Percentiles rank a stretch among this genome's conserved stretches.
Conservation (phyloP, 2,113 vertebrate genomes). For the Oryzias woworae region DNA sequence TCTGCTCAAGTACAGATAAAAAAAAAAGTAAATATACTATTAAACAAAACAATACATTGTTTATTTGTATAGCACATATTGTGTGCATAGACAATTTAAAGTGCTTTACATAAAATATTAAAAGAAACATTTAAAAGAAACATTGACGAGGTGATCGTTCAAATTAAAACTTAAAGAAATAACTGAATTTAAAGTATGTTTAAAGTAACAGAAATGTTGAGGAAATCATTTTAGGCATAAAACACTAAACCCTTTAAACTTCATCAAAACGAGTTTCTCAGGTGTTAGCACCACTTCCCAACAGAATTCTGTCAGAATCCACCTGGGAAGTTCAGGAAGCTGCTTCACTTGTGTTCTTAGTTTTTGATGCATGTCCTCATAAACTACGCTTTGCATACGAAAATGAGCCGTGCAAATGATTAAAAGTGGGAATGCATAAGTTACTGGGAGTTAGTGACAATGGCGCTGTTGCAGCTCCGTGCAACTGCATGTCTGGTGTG, state of each 20-base stretch:
- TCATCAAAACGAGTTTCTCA: conserved; percentile 25
- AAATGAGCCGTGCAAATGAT: conserved; percentile 45
- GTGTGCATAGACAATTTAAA: too few relatives aligned
- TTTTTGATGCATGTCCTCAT: conserved; percentile 33
- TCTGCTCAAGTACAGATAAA: background rate
- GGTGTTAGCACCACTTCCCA: conserved; percentile 21
- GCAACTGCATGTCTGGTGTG: conserved; percentile 15
- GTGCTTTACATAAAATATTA: too few relatives aligned
- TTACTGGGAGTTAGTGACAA: conserved; percentile 33
- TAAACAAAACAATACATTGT: conserved; percentile 1
- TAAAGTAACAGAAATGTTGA: background rate
- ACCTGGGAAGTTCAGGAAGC: conserved; percentile 4
- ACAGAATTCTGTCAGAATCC: conserved; percentile 35
- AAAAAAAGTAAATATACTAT: conserved; percentile 9
- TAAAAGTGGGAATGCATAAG: conserved; percentile 38
- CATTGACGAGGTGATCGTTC: too few relatives aligned
- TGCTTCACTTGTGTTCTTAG: background rate
- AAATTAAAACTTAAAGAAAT: too few relatives aligned
- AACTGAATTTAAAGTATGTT: too few relatives aligned
- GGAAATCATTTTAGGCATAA: background rate
- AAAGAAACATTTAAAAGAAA: too few relatives aligned
- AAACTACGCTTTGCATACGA: conserved; percentile 51
- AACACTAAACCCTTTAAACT: background rate
- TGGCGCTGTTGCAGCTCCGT: conserved; percentile 25
- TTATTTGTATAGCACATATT: too few relatives aligned